Conservation (phyloP, 2,888 invertebrate genomes). For the Oscheius sp. region DNA sequence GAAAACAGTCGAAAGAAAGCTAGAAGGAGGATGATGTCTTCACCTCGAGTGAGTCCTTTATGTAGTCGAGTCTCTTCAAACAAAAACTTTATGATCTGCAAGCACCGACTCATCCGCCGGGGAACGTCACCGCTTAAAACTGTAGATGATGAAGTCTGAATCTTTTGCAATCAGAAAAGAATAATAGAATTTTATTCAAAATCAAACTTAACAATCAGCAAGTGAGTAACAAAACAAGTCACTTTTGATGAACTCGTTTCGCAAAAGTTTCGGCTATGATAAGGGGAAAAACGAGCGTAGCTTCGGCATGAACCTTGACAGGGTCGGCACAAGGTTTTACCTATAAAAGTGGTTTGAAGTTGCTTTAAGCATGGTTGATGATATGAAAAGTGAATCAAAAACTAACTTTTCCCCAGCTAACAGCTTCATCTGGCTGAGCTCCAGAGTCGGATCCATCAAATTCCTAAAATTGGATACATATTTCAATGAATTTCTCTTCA, state of each 20-base stretch:
- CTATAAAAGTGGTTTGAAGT: too few species aligned
- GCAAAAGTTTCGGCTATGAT: conserved; percentile 96
- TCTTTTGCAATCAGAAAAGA: neutral
- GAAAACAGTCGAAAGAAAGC: neutral
- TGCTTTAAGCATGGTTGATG: too few species aligned
- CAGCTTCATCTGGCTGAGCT: conserved; percentile 95
- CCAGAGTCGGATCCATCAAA: conserved; percentile 95
- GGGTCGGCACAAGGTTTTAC: conserved; percentile 47
- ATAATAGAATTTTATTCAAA: neutral
- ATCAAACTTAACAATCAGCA: conserved; percentile 2
- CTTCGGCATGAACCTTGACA: conserved; percentile 76
- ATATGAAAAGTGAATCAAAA: neutral
- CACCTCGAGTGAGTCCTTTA: neutral
- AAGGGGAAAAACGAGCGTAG: conserved; percentile 89
- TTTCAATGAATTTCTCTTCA: neutral
- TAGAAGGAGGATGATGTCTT: neutral
- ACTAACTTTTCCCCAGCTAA: conserved; percentile 90
- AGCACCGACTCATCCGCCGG: conserved; percentile 26
- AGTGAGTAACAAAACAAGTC: neutral
- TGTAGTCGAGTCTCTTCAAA: conserved; percentile 14
- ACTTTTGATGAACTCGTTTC: conserved; percentile 22
- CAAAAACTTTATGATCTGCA: conserved; percentile 11
- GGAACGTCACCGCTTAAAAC: neutral
- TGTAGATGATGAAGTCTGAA: neutral
- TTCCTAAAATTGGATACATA: conserved; percentile 76